These are phyloP conservation scores for Grammomys dolichurus DNA, from an alignment of 2,113 vertebrate genomes.

Conservation along the genomic window DNA sequence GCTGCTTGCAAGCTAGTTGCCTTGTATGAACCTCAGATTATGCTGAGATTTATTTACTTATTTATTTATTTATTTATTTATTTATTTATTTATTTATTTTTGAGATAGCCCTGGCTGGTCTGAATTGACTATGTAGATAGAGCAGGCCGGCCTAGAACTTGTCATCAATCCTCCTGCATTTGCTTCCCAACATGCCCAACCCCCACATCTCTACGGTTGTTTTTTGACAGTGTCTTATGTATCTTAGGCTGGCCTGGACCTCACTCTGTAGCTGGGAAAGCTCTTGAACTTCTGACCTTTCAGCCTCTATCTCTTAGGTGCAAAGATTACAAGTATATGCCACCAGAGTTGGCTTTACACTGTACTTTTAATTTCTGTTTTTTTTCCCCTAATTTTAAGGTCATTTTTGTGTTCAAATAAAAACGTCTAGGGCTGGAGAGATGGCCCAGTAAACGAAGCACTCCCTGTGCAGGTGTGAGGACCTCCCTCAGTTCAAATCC, in stretches of 20 bases:
- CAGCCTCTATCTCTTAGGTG: not conserved
- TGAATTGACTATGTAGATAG: not conserved
- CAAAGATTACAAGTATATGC: not conserved
- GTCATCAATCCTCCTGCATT: not conserved
- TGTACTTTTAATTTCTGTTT: not conserved
- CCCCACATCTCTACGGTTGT: no score
- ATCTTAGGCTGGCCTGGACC: not conserved
- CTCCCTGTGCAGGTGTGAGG: not conserved
- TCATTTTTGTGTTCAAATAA: not conserved
- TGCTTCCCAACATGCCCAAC: not conserved
- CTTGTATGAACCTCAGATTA: not conserved
- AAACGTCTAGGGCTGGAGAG: not conserved
- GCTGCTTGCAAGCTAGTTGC: not conserved
- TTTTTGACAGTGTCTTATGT: not conserved
- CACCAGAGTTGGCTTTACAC: not conserved
- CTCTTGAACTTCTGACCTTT: not conserved
- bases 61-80: not conserved
- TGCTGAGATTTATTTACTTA: no score
- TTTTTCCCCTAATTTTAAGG: not conserved
- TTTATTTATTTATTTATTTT: not conserved
- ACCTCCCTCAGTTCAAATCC: not conserved
- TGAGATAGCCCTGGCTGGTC: not conserved
- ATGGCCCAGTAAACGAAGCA: not conserved
- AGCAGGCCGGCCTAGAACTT: not conserved
- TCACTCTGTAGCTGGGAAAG: not conserved